phyloP scores from a whole-genome alignment of 2,113 vertebrate genomes.

The Salvelinus alpinus region DNA sequence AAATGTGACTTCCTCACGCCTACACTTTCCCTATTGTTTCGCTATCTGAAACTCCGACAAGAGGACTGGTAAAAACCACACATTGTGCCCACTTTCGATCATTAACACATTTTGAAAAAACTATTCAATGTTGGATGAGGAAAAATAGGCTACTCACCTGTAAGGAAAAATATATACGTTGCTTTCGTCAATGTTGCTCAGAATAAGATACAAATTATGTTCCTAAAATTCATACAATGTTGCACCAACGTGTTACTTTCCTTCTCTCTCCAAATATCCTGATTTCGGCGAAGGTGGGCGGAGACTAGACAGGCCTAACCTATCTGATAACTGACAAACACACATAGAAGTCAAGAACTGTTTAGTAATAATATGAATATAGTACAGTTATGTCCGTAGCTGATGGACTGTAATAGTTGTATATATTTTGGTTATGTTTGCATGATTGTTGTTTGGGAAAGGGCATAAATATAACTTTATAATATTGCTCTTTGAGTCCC shows the following conservation, averaged over 20 bases:
- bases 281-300: constrained; percentile 34
- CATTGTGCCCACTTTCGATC: not conserved
- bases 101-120: not conserved
- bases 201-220: not conserved
- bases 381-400: too few relatives aligned
- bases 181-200: not conserved
- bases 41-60: not conserved
- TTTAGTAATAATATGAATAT: too few relatives aligned
- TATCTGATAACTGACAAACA: not conserved
- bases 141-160: constrained; percentile 52
- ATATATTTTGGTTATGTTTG: too few relatives aligned
- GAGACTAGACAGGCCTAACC: constrained; percentile 28
- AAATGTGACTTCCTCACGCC: not conserved
- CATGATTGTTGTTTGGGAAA: too few relatives aligned
- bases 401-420: too few relatives aligned
- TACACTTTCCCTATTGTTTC: not conserved
- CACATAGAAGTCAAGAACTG: too few relatives aligned
- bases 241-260: constrained; percentile 26
- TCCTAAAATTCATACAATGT: constrained; percentile 31
- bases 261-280: constrained; percentile 43
- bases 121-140: not conserved
- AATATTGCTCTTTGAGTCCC: too few relatives aligned
- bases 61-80: not conserved
- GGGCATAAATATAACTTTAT: too few relatives aligned
- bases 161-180: not conserved